Evolutionary conservation across 2,113 vertebrate species (phyloP), one percentile per base, ranked within the genome.

Genomic region (Falcunculus frontatus): DNA sequence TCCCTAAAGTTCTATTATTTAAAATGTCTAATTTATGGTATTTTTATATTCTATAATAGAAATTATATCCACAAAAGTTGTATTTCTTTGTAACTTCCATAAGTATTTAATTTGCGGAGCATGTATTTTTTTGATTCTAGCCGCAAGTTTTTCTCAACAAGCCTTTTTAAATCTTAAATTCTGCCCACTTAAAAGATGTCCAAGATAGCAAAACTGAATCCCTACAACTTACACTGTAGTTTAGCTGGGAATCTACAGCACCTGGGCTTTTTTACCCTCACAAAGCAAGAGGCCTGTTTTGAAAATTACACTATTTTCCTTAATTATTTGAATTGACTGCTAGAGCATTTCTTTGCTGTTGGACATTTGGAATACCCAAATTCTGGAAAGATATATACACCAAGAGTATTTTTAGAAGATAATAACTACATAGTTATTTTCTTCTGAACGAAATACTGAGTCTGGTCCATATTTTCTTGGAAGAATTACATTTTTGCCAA

Each of bases 11-110:
- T 85, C 84, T 80, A 3, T 87, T 96, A 63, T 92, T 96, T 80
- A 63, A 96, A 97, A 89, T 94, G 68, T 95, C 37, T 85, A 79
- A 84, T 90, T 94, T 74, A 59, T 94, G 42, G 59, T 83, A 57
- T 90, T 88, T 90, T 95, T 92, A 81, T 95, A 72, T 26, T 50
- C 41, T 14, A 62, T 72, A 57, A 73, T 86, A 93, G 78, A 90
- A 94, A 96, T 96, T 95, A 82, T 81, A 56, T 62, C 37, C 67
- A 81, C 60, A 84, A 50, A 93, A 91, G 10, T 76, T 89, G 46
- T 70, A 42, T 84, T 91, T 86, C 65, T 93, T 92, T 92, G 55
- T 95, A 81, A 53, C 23, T 88, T 76, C 23, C 56, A 69, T 94
- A 77, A 87, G 41, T 56, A 53, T 84, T 92, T 94, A 68, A 70